A percentile compares a stretch with the other conserved stretches of the same genome.
phyloP scores from a whole-genome alignment of 1,140 invertebrate genomes.

The Conopomorpha cramerella region DNA sequence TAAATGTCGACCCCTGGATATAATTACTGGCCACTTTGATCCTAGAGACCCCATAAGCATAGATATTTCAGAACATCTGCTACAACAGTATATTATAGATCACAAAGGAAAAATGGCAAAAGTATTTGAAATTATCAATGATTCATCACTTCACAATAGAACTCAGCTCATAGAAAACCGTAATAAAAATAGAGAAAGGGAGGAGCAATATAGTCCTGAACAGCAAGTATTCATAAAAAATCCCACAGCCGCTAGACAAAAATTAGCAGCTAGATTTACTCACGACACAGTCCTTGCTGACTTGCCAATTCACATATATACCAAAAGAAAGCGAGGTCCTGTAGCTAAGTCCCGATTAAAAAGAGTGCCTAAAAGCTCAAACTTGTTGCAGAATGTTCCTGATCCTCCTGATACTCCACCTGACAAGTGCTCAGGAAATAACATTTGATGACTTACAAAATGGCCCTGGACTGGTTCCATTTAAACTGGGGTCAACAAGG shows the following conservation, averaged over 20 bases:
- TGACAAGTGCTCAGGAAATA: not conserved
- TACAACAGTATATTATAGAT: not conserved
- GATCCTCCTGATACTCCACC: not conserved
- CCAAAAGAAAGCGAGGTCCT: not conserved
- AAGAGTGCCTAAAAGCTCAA: too few relatives aligned
- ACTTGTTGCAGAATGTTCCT: constrained; percentile 4
- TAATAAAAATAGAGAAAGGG: not conserved
- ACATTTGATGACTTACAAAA: constrained; percentile 1
- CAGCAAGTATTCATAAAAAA: constrained; percentile 1
- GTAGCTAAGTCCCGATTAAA: not conserved
- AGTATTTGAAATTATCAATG: not conserved
- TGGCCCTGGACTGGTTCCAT: not conserved
- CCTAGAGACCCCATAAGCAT: constrained; percentile 1
- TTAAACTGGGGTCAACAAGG: constrained; percentile 2
- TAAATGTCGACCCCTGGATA: not conserved
- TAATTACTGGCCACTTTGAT: not conserved
- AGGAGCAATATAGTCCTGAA: not conserved
- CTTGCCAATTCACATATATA: constrained; percentile 2
- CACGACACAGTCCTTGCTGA: constrained; percentile 1
- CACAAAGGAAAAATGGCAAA: not conserved
- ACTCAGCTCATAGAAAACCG: not conserved
- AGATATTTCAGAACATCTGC: not conserved
- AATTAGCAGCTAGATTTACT: not conserved
- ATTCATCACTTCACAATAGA: not conserved
- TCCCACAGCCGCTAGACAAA: not conserved